Evolutionary conservation across 2,888 invertebrate genomes (phyloP), one percentile per base, ranked within the genome.

Genomic region (Spodoptera littoralis): DNA sequence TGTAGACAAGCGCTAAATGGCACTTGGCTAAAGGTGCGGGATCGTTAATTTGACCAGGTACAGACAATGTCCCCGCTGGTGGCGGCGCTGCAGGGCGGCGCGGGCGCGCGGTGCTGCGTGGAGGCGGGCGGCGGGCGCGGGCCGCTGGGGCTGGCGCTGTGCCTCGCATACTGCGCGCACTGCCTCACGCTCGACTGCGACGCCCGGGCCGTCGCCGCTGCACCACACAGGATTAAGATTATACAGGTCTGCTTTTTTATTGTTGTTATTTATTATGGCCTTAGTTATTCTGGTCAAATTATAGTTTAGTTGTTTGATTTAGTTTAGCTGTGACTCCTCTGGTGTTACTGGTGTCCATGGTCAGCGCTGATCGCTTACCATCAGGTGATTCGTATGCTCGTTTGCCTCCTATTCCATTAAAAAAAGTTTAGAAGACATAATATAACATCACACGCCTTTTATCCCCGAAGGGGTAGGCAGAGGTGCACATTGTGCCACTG

Each of bases 111-210:
- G 85, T 98, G 77, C 96, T 92, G 97, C 46, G 95, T 98, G 13
- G 99, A 99, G 86, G 96, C 98, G 47, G 99, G 99, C 0, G 98
- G 98, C 82, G 99, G 99, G 0, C 97, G 98, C 84, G 99, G 98
- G 0, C 98, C 98, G 88, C 92, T 98, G 44, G 97, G 97, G 47
- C 96, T 97, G 0, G 95, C 97, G 11, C 86, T 99, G 52, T 96
- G 97, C 0, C 92, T 97, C 4, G 96, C 96, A 65, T 96, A 97
- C 87, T 88, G 94, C 30, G 90, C 97, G 60, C 96, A 96, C 45
- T 97, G 98, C 27, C 92, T 99, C 12, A 98, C 98, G 0, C 95
- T 99, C 0, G 99, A 99, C 90, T 97, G 97, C 9, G 96, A 97
- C 22, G 86, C 91, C 11, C 84, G 88, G 0, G 85, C 88, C 0